phyloP scores from a whole-genome alignment of 2,113 vertebrate species.

The Pterocles orientalis region DNA sequence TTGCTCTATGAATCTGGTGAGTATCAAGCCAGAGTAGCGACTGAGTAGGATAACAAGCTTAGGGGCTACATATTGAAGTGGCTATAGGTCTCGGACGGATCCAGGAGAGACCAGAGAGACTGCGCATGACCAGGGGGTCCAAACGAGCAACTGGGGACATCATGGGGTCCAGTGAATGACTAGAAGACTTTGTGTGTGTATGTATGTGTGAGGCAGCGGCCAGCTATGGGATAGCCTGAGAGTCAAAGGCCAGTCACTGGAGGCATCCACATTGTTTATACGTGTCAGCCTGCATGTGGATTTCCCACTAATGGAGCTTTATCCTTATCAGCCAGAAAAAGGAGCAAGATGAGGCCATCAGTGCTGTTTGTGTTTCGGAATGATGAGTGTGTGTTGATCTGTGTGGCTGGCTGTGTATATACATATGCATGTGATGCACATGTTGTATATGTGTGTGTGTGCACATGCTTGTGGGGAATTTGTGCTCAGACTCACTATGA shows the following conservation, averaged over 20 bases:
- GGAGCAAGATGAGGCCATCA: background rate
- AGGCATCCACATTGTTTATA: no score
- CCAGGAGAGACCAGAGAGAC: background rate
- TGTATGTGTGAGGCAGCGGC: background rate
- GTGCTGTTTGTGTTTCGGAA: background rate
- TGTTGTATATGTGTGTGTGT: background rate
- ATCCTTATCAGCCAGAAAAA: background rate
- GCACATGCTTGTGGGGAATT: fast-evolving
- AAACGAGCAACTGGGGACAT: background rate
- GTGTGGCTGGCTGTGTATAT: background rate
- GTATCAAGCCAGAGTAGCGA: background rate
- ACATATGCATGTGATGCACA: background rate
- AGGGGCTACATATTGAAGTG: background rate
- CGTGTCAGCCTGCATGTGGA: no score
- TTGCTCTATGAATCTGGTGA: background rate
- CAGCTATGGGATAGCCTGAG: background rate
- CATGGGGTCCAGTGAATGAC: background rate
- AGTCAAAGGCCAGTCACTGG: background rate
- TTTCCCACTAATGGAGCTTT: no score
- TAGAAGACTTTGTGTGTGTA: background rate
- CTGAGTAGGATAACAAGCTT: background rate
- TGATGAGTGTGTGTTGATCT: background rate
- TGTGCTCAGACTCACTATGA: fast-evolving
- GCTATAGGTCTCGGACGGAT: background rate
- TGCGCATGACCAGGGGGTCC: fast-evolving